These are phyloP conservation scores for Drosophila lini DNA, from an alignment of 1,140 invertebrate species.

Conservation along the genomic window DNA sequence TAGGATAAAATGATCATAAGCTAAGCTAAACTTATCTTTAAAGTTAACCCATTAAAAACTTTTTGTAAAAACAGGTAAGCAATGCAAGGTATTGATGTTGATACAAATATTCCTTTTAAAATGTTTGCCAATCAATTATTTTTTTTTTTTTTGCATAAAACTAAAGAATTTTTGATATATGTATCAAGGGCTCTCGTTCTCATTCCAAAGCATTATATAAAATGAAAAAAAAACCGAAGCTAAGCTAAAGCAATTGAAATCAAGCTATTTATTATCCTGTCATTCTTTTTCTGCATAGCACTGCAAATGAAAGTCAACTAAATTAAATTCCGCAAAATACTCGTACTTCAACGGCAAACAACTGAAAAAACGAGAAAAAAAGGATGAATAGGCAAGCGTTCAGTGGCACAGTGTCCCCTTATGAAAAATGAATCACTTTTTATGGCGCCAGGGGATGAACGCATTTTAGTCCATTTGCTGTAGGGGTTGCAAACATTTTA, in stretches of 20 bases:
- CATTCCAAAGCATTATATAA: constrained; percentile 24
- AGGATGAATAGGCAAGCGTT: constrained; percentile 14
- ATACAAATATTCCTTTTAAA: too few relatives aligned
- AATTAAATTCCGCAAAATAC: constrained; percentile 50
- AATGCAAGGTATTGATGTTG: too few relatives aligned
- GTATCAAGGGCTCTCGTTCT: neutral
- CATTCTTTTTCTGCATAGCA: constrained; percentile 19
- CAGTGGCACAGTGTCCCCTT: neutral
- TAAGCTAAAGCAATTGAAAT: constrained; percentile 41
- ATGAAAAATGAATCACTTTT: constrained; percentile 6
- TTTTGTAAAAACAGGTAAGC: too few relatives aligned
- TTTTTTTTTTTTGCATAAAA: too few relatives aligned
- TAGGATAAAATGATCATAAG: too few relatives aligned
- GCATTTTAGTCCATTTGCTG: neutral
- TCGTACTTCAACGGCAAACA: constrained; percentile 30
- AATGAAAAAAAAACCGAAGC: constrained; percentile 9
- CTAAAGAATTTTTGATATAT: too few relatives aligned
- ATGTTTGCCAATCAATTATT: too few relatives aligned
- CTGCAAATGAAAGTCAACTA: constrained; percentile 55
- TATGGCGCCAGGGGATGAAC: neutral
- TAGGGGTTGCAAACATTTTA: neutral
- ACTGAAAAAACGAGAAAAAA: constrained; percentile 8
- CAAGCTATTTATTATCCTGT: constrained; percentile 54
- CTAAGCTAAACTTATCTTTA: too few relatives aligned
- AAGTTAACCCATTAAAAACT: too few relatives aligned